A percentile compares a stretch with the other conserved stretches of the same genome.
phyloP scores from a whole-genome alignment of 92 coral and sea anemone species.

The Zoanthus gigantus region DNA sequence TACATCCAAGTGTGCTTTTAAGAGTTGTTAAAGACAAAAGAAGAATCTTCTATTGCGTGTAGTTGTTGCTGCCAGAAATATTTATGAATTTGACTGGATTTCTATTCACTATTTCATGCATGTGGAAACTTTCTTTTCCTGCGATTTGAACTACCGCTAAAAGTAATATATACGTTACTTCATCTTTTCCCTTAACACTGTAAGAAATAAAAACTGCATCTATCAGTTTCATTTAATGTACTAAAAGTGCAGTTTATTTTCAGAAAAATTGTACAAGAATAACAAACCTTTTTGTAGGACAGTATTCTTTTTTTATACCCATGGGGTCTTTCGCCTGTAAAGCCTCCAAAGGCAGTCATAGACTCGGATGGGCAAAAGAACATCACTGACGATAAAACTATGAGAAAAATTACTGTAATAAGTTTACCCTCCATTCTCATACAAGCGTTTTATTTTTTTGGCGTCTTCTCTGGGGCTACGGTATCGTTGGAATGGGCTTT shows the following conservation, averaged over 20 bases:
- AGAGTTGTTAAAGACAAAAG: no score
- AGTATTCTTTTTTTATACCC: constrained; percentile 15
- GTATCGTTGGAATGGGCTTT: not conserved
- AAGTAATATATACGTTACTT: no score
- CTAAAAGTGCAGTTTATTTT: not conserved
- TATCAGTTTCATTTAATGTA: no score
- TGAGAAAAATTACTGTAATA: not conserved
- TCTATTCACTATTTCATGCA: no score
- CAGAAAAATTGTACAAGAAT: not conserved
- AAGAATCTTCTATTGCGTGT: no score
- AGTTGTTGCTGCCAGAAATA: no score
- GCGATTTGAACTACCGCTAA: no score
- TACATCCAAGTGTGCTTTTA: no score
- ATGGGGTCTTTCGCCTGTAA: constrained; percentile 7
- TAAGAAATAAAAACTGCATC: no score
- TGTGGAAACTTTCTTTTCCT: no score
- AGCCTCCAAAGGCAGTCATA: not conserved
- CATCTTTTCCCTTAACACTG: no score
- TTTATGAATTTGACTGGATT: no score
- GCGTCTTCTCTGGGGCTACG: not conserved
- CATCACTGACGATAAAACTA: not conserved
- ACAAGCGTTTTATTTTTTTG: not conserved
- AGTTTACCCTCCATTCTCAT: constrained; percentile 15
- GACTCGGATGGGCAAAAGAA: constrained; percentile 7
- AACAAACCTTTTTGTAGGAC: constrained; percentile 35